Evolutionary conservation across 2,113 vertebrate genomes (phyloP).

Genomic region (Macrotis lagotis): DNA sequence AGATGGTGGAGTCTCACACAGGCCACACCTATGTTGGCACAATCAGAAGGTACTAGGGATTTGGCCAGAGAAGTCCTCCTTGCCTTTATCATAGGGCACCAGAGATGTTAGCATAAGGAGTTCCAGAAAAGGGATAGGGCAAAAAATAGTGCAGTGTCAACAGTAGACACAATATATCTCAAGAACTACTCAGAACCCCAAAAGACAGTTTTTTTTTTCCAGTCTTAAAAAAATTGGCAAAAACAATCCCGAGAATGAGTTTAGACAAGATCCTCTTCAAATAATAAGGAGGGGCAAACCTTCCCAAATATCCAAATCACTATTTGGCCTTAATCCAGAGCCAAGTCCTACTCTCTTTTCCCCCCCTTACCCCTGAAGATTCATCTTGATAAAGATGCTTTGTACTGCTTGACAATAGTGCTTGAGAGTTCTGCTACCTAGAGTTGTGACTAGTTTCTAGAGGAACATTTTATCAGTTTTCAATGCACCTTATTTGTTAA

Average conservation of each 20-base stretch:
- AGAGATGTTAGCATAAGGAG: background rate
- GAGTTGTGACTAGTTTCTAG: background rate
- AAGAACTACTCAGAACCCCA: background rate
- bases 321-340: constrained; percentile 29
- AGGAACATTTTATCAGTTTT: background rate
- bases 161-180: background rate
- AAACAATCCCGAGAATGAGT: background rate
- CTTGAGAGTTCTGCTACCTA: too few relatives aligned
- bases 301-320: background rate
- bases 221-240: too few relatives aligned
- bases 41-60: background rate
- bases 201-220: background rate
- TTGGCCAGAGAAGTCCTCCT: background rate
- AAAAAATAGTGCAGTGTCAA: background rate
- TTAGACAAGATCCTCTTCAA: constrained; percentile 17
- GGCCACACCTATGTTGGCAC: background rate
- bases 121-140: background rate
- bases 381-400: background rate
- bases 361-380: background rate
- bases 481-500: background rate
- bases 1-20: background rate
- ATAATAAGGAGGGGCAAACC: background rate
- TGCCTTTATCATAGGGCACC: background rate
- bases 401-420: background rate
- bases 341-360: background rate